Evolutionary conservation across 2,888 invertebrate genomes (phyloP), one percentile per base, ranked within the genome.

Genomic region (Clistopyga incitator): DNA sequence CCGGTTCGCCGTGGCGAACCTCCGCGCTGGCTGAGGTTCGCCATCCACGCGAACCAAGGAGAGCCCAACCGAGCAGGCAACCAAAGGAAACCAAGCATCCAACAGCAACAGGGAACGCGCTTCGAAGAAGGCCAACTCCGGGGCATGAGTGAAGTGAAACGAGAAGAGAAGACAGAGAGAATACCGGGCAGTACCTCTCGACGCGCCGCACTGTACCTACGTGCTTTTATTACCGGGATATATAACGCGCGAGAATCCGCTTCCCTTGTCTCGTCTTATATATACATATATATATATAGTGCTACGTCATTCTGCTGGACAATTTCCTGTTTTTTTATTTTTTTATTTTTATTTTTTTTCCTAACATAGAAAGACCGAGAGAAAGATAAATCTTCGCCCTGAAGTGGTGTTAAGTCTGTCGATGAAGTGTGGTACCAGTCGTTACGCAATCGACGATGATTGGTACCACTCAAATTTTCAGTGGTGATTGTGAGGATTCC

Each of bases 151-250:
- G 83, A 82, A 86, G 86, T 34, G 77, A 70, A 81, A 81, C 77
- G 71, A 83, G 87, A 87, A 71, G 87, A 81, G 86, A 84, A 88
- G 74, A 80, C 72, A 76, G 87, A 90, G 90, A 89, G 90, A 89
- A 90, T 89, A 87, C 87, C 87, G 89, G 88, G 89, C 91, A 91
- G 92, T 92, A 86, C 89, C 86, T 88, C 88, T 89, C 88, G 89
- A 90, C 89, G 88, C 90, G 91, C 86, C 90, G 89, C 87, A 85
- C 90, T 80, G 88, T 86, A 87, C 90, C 89, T 90, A 89, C 91
- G 91, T 91, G 91, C 91, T 90, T 90, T 91, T 89, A 91, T 91
- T 90, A 87, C 88, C 86, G 70, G 70, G 72, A 68, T 79, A 77
- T 71, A 68, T 59, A 29, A 42, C 80, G 81, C 70, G 71, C 70